phyloP scores from a whole-genome alignment of 2,888 invertebrate genomes.

The Malthinus seriepunctatus region DNA sequence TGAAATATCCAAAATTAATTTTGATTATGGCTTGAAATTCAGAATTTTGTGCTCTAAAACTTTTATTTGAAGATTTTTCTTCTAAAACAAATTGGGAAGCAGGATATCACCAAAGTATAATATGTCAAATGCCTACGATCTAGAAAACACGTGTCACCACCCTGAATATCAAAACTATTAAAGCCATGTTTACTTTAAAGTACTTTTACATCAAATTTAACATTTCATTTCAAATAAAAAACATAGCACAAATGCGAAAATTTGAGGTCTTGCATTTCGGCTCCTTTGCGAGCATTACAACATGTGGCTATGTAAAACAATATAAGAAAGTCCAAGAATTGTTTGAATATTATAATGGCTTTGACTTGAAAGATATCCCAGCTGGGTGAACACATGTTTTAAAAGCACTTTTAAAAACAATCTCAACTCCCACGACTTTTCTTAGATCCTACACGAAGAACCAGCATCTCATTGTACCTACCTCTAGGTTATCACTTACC shows the following conservation, averaged over 20 bases:
- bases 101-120: too few relatives aligned
- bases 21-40: too few relatives aligned
- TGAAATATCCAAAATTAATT: too few relatives aligned
- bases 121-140: too few relatives aligned
- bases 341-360: neutral
- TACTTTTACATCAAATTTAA: neutral
- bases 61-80: too few relatives aligned
- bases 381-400: conserved; percentile 16
- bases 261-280: conserved; percentile 1
- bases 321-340: conserved; percentile 2
- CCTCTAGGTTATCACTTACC: neutral
- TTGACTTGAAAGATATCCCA: neutral
- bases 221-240: neutral
- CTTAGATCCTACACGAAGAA: neutral
- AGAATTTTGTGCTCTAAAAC: too few relatives aligned
- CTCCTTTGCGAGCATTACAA: neutral
- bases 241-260: neutral
- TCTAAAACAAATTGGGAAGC: too few relatives aligned
- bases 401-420: conserved; percentile 4
- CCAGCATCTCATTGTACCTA: conserved; percentile 3
- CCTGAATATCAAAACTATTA: neutral
- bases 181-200: neutral
- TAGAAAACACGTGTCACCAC: too few relatives aligned
- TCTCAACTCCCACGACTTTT: conserved; percentile 8
- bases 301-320: conserved; percentile 5